Percentiles rank a stretch among this genome's conserved stretches.
Conservation (phyloP, 2,888 invertebrate species). For the Rotaria magnacalcarata region DNA sequence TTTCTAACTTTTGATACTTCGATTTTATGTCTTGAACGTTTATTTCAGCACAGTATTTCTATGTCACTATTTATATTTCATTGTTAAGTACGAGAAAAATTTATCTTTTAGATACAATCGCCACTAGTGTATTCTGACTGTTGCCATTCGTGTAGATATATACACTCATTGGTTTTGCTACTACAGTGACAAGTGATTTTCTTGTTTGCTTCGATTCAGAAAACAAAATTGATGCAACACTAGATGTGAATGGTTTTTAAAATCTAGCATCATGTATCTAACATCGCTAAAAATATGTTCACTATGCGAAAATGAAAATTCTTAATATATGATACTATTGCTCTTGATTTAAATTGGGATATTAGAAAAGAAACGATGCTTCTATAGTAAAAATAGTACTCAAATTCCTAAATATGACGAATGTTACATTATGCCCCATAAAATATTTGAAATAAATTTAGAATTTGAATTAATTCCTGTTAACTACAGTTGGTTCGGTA, state of each 20-base stretch:
- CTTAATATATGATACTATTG: constrained; percentile 52
- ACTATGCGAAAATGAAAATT: constrained; percentile 50
- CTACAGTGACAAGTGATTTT: constrained; percentile 54
- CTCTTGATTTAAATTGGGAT: constrained; percentile 52
- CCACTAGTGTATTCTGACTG: background rate
- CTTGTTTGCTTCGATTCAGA: constrained; percentile 55
- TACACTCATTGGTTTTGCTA: background rate
- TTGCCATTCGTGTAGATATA: background rate
- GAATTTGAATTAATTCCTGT: no score
- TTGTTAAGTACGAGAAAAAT: background rate
- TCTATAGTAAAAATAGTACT: constrained; percentile 51
- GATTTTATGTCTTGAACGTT: background rate
- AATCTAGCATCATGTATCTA: constrained; percentile 33
- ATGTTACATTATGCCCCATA: constrained; percentile 52
- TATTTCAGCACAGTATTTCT: background rate
- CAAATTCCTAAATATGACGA: constrained; percentile 52
- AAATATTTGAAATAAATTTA: no score
- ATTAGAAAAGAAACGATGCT: constrained; percentile 54
- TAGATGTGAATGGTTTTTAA: constrained; percentile 46
- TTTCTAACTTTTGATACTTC: background rate
- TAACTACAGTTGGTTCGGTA: no score
- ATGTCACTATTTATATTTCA: background rate
- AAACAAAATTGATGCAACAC: constrained; percentile 51
- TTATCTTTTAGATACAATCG: background rate
- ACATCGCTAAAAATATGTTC: background rate